Conservation (phyloP, 1,140 invertebrate genomes). For the Heliconius congener region DNA sequence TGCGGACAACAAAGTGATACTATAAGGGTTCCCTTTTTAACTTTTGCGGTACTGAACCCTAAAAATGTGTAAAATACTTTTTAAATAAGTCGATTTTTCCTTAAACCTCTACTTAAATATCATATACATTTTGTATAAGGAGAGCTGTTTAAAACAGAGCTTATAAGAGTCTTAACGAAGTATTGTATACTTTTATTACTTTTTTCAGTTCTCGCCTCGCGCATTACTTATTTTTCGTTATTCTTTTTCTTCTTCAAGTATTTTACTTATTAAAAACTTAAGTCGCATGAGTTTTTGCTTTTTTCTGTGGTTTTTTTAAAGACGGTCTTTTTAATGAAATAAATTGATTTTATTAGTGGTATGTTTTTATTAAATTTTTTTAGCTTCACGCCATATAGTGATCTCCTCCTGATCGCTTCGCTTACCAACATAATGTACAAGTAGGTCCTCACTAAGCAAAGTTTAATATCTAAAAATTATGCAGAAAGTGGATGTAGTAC, state of each 20-base stretch:
- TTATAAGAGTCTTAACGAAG: constrained; percentile 1
- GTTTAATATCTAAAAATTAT: no score
- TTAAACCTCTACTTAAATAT: not conserved
- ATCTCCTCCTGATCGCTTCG: no score
- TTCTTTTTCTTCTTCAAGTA: constrained; percentile 9
- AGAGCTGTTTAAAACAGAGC: constrained; percentile 5
- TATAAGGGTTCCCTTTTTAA: no score
- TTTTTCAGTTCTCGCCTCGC: constrained; percentile 10
- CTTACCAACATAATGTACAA: no score
- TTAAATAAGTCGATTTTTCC: not conserved
- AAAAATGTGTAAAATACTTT: no score
- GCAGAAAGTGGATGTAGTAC: no score
- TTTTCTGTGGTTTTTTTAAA: not conserved
- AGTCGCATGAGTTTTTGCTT: not conserved
- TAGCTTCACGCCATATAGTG: no score
- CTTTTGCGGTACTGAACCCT: no score
- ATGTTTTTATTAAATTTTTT: not conserved
- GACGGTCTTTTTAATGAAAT: not conserved
- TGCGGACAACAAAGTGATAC: no score
- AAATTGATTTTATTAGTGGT: not conserved
- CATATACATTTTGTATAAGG: not conserved
- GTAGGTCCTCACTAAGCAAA: no score
- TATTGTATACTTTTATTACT: constrained; percentile 9
- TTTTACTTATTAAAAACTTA: constrained; percentile 14
- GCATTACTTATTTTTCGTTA: not conserved